Conservation (phyloP, 2,113 vertebrate species). For the Psephotus haematonotus region DNA sequence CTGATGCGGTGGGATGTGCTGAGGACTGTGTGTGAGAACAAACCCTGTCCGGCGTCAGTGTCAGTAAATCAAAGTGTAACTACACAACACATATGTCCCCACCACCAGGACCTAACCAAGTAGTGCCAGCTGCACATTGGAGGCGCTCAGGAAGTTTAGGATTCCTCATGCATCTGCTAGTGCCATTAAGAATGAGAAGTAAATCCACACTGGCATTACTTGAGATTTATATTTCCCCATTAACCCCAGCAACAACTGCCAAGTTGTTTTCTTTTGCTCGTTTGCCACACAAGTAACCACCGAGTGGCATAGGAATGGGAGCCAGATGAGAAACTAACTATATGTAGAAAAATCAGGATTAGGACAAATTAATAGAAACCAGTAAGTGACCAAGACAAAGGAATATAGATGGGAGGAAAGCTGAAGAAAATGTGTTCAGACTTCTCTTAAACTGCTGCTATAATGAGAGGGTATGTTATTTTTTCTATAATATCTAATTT, state of each 20-base stretch:
- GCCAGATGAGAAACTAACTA: constrained; percentile 65
- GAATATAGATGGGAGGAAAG: not conserved
- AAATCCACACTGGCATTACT: constrained; percentile 80
- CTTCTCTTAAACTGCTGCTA: not conserved
- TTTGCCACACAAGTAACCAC: constrained; percentile 75
- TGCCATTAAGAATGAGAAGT: constrained; percentile 80
- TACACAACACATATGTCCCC: constrained; percentile 48
- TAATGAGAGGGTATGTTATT: not conserved
- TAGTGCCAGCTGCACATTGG: constrained; percentile 71
- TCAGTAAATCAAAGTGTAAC: constrained; percentile 74
- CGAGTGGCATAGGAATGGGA: constrained; percentile 55
- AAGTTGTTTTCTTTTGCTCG: constrained; percentile 29
- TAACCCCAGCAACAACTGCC: constrained; percentile 74
- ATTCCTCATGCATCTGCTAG: constrained; percentile 80
- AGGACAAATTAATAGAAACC: constrained; percentile 51
- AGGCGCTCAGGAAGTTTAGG: constrained; percentile 75
- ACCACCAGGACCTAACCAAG: constrained; percentile 70
- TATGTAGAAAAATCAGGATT: constrained; percentile 64
- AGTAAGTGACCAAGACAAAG: constrained; percentile 20
- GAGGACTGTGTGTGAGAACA: not conserved
- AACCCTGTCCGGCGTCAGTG: not conserved
- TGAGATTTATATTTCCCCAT: constrained; percentile 81
- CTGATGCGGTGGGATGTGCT: rapidly evolving
- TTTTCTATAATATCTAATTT: not conserved
- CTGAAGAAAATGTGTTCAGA: not conserved